These are phyloP conservation scores for Onychomys arenicola DNA, from an alignment of 2,797 vertebrate genomes.

Conservation along the genomic window DNA sequence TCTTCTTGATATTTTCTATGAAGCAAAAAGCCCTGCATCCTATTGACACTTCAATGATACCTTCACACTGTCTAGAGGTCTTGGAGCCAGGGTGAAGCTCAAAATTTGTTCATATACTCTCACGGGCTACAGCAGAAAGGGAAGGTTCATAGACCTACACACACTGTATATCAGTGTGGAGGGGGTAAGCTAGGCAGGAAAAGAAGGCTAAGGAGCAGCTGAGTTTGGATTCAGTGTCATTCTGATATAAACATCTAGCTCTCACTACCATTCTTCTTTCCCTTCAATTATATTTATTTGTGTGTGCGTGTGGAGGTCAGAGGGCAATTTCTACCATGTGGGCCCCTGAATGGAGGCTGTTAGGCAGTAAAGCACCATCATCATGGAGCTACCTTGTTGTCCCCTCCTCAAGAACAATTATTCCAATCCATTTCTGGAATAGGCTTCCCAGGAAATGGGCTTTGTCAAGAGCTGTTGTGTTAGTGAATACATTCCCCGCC, in stretches of 20 bases:
- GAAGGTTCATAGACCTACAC: neutral
- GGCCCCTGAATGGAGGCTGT: neutral
- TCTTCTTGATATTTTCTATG: neutral
- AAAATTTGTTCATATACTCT: neutral
- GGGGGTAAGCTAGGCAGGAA: neutral
- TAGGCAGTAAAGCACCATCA: neutral
- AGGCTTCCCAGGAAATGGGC: constrained; percentile 30
- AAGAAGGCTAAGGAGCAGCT: neutral
- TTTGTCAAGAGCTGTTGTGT: neutral
- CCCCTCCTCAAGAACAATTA: neutral
- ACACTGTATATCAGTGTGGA: neutral
- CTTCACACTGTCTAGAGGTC: neutral
- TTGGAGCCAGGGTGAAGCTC: neutral
- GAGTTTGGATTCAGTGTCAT: neutral
- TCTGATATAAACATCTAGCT: constrained; percentile 45
- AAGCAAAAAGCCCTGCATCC: neutral
- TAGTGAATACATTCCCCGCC: neutral
- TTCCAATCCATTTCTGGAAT: constrained; percentile 6
- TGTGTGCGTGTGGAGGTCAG: neutral
- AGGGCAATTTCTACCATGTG: neutral
- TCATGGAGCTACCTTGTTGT: neutral
- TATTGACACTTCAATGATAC: neutral
- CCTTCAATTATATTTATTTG: neutral
- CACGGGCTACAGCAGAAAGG: neutral
- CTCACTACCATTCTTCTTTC: neutral